Base-by-base conservation (phyloP, 2,888 invertebrate species). In the Himalopsyche anomala region DNA sequence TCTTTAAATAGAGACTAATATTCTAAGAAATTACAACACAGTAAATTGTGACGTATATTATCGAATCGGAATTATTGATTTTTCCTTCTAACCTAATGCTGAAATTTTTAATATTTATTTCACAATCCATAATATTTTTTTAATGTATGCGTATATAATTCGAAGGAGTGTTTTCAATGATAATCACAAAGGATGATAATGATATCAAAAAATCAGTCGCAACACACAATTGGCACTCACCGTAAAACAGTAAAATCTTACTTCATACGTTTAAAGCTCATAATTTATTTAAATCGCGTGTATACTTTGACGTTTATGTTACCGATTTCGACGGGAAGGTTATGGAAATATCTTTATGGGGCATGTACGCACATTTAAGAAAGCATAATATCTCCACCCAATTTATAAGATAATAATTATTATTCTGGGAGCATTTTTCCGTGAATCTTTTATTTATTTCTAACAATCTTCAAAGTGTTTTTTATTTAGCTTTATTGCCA, bases 271-370 rank as follows among this genome's bases (percentile, higher is more conserved):
- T 87, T 83, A 86, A 87, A 86, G 84, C 80, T 55, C 79, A 85
- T 87, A 86, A 86, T 86, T 87, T 87, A 87, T 86, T 81, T 86
- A 86, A 87, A 87, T 87, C 84, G 86, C 86, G 85, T 87, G 87
- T 87, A 85, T 83, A 86, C 82, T 84, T 83, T 84, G 87, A 87
- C 87, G 74, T 87, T 87, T 86, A 87, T 86, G 87, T 55, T 87
- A 83, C 83, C 85, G 85, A 87, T 87, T 86, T 86, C 86, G 56
- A 85, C 83, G 74, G 82, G 86, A 86, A 86, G 84, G 84, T 86
- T 87, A 87, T 87, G 84, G 81, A 87, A 86, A 86, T 87, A 87
- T 87, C 87, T 87, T 86, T 87, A 87, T 85, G 82, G 42, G 42
- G 82, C 82, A 85, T 84, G 85, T 82, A 62, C 81, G 80, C 85